A percentile compares a stretch with the other conserved stretches of the same genome.
phyloP scores from a whole-genome alignment of 2,113 vertebrate species.

The Nannospalax galili region DNA sequence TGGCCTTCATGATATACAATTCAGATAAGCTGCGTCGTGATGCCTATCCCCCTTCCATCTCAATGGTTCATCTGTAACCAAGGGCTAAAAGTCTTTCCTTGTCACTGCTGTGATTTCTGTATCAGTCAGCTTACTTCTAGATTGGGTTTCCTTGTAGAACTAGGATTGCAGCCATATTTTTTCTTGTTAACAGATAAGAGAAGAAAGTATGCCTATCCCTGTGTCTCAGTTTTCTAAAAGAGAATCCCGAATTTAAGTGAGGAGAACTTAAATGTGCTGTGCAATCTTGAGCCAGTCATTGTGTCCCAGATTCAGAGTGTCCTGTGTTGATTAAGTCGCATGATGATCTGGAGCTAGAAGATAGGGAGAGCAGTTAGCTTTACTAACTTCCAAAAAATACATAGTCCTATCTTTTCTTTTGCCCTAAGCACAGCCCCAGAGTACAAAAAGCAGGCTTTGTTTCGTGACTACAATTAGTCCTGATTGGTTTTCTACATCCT shows the following conservation, averaged over 20 bases:
- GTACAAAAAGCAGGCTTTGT: constrained; percentile 34
- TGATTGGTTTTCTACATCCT: neutral
- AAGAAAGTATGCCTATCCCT: neutral
- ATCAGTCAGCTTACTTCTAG: neutral
- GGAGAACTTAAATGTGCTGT: neutral
- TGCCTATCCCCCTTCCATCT: neutral
- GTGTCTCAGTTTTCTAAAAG: neutral
- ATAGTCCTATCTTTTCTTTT: neutral
- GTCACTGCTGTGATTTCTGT: neutral
- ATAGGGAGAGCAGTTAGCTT: neutral
- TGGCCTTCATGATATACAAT: neutral
- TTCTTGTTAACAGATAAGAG: neutral
- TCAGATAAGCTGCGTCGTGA: neutral
- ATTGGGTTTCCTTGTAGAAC: neutral
- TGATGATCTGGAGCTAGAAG: neutral
- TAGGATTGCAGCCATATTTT: neutral
- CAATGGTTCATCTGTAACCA: neutral
- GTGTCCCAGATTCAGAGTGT: neutral
- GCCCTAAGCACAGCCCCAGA: neutral
- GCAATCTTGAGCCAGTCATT: neutral
- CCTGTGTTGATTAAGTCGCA: neutral
- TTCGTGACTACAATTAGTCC: constrained; percentile 51
- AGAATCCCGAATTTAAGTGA: neutral
- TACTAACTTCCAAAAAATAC: neutral
- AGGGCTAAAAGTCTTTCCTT: neutral